Evolutionary conservation across 2,113 vertebrate species (phyloP).

Genomic region (Percopsis transmontana): DNA sequence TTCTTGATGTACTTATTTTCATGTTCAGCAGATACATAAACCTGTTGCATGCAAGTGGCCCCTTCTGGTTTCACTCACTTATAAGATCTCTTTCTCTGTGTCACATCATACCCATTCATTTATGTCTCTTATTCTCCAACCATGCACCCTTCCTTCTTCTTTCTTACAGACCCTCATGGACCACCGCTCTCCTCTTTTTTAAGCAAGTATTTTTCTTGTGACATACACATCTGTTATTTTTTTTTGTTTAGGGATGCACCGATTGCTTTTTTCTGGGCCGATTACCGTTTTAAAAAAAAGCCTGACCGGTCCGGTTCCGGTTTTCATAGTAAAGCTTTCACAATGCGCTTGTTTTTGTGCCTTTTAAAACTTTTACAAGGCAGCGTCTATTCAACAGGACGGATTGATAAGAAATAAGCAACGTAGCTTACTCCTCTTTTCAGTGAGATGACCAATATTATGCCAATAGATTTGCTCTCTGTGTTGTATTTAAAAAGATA

Average conservation of each 20-base stretch:
- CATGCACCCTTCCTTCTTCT: slow-evolving; percentile 28
- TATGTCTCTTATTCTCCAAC: slow-evolving; percentile 1
- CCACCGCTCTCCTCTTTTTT: slow-evolving; percentile 26
- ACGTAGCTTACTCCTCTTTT: too few species aligned
- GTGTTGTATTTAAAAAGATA: too few species aligned
- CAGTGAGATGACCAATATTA: too few species aligned
- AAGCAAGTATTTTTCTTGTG: slow-evolving; percentile 71
- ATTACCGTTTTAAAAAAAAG: too few species aligned
- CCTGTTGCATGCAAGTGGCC: slow-evolving; percentile 73
- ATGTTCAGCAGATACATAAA: slow-evolving; percentile 66
- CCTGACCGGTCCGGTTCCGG: too few species aligned
- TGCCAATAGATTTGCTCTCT: too few species aligned
- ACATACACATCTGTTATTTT: neutral
- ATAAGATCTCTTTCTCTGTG: neutral
- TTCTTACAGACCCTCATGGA: slow-evolving; percentile 53
- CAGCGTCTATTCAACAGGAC: too few species aligned
- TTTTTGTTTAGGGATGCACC: neutral
- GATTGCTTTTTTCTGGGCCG: too few species aligned
- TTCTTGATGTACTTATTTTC: neutral
- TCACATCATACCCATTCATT: slow-evolving; percentile 5
- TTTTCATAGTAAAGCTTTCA: too few species aligned
- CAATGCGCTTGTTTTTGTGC: too few species aligned
- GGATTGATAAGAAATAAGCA: too few species aligned
- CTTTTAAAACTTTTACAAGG: too few species aligned
- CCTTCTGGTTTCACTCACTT: slow-evolving; percentile 30